Conservation (phyloP, 2,888 invertebrate species). For the Hydrotaea cyrtoneurina region DNA sequence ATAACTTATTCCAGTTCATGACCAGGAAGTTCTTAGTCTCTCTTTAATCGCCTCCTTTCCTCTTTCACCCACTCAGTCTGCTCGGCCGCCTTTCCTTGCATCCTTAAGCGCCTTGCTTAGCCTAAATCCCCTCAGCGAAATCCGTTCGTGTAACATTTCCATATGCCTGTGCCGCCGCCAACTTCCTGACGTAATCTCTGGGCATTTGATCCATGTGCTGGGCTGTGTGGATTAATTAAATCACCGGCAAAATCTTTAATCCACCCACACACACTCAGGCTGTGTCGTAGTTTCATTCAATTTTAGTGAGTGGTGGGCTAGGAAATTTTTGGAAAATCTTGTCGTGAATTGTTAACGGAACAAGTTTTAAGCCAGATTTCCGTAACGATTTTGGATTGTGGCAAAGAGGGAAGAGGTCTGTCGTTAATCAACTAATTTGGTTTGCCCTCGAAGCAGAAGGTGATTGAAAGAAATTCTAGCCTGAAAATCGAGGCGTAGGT, state of each 20-base stretch:
- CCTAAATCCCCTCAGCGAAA: conserved; percentile 17
- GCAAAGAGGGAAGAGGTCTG: background rate
- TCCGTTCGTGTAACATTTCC: background rate
- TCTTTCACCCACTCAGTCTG: too few relatives aligned
- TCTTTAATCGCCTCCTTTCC: too few relatives aligned
- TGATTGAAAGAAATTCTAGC: too few relatives aligned
- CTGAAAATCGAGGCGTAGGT: too few relatives aligned
- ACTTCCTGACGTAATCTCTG: conserved; percentile 43
- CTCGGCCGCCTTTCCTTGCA: background rate
- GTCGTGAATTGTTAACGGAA: background rate
- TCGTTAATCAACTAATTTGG: background rate
- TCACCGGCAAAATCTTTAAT: background rate
- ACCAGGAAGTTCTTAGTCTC: too few relatives aligned
- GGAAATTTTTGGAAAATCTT: background rate
- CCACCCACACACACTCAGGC: background rate
- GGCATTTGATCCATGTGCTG: conserved; percentile 1
- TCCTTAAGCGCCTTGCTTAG: conserved; percentile 15
- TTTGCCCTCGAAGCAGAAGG: background rate
- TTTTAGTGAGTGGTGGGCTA: background rate
- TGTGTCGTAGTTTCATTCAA: background rate
- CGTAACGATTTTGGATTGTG: background rate
- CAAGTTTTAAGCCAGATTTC: conserved; percentile 8
- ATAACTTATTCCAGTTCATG: too few relatives aligned
- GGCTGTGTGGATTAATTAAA: conserved; percentile 31
- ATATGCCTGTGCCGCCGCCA: background rate